Conservation (phyloP, 1,140 invertebrate species). For the Aradophagus sp. region DNA sequence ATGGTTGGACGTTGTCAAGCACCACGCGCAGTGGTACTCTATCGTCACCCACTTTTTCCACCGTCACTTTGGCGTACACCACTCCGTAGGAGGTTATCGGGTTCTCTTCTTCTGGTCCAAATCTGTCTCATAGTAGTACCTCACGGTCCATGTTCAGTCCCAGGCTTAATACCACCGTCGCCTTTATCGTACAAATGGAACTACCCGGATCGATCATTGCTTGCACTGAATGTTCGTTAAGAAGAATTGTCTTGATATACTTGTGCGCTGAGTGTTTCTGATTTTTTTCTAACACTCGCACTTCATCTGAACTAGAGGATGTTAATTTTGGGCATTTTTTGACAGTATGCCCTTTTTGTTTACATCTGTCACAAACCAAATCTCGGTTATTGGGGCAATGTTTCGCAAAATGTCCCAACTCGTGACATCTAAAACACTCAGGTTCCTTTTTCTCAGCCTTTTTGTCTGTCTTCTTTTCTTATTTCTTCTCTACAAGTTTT, state of each 20-base stretch:
- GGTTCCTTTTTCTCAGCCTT: no score
- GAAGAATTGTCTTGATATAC: background rate
- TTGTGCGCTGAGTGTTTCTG: background rate
- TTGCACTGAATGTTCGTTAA: background rate
- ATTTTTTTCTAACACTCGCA: background rate
- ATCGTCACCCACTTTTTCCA: background rate
- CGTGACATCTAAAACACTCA: slow-evolving; percentile 12
- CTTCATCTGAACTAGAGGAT: background rate
- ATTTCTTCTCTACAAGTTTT: no score
- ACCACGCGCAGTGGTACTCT: slow-evolving; percentile 4
- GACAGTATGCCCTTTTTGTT: no score
- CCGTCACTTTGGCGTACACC: background rate
- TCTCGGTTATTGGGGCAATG: slow-evolving; percentile 11
- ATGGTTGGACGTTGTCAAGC: slow-evolving; percentile 19
- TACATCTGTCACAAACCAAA: no score
- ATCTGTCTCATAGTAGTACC: no score
- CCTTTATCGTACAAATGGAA: background rate
- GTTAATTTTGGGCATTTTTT: no score
- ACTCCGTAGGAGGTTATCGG: background rate
- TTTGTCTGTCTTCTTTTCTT: no score
- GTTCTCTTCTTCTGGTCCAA: no score
- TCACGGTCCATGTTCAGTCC: background rate
- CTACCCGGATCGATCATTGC: slow-evolving; percentile 2
- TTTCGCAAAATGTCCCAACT: background rate
- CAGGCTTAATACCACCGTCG: background rate